Evolutionary conservation across 1,140 invertebrate genomes (phyloP).

Genomic region (Heliconius himera): DNA sequence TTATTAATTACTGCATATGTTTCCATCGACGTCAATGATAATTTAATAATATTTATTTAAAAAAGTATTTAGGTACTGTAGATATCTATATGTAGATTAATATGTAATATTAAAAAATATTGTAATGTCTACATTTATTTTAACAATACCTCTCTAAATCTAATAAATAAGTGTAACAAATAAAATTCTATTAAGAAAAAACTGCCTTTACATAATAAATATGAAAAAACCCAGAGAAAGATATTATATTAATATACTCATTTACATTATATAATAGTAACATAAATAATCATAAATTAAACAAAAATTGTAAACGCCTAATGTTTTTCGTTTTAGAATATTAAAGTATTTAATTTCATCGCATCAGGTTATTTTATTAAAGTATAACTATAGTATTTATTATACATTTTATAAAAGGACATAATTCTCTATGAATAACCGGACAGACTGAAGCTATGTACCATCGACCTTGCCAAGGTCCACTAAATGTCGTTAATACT

Average conservation of each 20-base stretch:
- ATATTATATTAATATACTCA: not conserved
- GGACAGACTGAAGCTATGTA: not conserved
- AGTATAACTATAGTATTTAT: not conserved
- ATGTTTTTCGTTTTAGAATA: not conserved
- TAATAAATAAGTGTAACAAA: too few species aligned
- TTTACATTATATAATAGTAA: not conserved
- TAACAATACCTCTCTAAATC: too few species aligned
- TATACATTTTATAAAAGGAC: not conserved
- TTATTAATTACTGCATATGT: too few species aligned
- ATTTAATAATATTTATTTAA: too few species aligned
- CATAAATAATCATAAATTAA: not conserved
- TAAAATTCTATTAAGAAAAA: not conserved
- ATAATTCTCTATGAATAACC: slow-evolving; percentile 1
- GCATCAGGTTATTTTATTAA: not conserved
- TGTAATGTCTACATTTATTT: too few species aligned
- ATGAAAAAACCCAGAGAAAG: not conserved
- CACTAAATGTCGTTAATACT: slow-evolving; percentile 12
- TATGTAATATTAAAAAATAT: too few species aligned
- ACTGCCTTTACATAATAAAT: not conserved
- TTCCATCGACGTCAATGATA: too few species aligned
- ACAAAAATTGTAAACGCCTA: not conserved
- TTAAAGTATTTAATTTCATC: not conserved
- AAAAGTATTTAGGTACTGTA: too few species aligned
- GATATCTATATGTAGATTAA: too few species aligned
- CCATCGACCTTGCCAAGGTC: slow-evolving; percentile 25